Conservation (phyloP, 2,797 vertebrate species). For the Spatula clypeata region DNA sequence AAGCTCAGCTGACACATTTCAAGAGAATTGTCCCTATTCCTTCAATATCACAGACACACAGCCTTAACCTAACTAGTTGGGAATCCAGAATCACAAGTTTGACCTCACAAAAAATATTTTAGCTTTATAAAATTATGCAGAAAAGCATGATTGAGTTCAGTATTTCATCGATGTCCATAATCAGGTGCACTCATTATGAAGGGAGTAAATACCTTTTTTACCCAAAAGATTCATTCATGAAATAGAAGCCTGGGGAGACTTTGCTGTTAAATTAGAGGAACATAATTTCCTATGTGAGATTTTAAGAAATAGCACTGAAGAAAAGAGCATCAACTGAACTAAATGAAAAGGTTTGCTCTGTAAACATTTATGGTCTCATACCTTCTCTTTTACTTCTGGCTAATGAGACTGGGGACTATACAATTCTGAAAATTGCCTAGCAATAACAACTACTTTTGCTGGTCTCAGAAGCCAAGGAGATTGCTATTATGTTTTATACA, state of each 20-base stretch:
- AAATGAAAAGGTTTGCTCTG: background rate
- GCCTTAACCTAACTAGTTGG: background rate
- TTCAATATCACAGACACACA: background rate
- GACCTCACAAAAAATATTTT: background rate
- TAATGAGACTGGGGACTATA: background rate
- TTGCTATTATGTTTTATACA: background rate
- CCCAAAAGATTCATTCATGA: background rate
- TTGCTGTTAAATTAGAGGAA: background rate
- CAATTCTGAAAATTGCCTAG: background rate
- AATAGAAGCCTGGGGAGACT: background rate
- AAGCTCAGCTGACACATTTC: background rate
- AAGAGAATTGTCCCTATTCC: background rate
- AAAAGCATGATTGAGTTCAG: constrained; percentile 2
- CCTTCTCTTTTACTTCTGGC: background rate
- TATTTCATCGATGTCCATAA: background rate
- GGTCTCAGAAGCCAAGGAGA: background rate
- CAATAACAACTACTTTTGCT: background rate
- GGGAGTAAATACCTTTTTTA: background rate
- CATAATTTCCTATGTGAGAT: background rate
- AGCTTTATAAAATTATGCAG: background rate
- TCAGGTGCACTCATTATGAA: background rate
- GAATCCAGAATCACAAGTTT: background rate
- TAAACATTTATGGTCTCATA: background rate
- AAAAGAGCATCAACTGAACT: background rate
- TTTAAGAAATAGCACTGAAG: background rate